These are phyloP conservation scores for Chrysolina oricalcia DNA, from an alignment of 2,888 invertebrate genomes.

Conservation along the genomic window DNA sequence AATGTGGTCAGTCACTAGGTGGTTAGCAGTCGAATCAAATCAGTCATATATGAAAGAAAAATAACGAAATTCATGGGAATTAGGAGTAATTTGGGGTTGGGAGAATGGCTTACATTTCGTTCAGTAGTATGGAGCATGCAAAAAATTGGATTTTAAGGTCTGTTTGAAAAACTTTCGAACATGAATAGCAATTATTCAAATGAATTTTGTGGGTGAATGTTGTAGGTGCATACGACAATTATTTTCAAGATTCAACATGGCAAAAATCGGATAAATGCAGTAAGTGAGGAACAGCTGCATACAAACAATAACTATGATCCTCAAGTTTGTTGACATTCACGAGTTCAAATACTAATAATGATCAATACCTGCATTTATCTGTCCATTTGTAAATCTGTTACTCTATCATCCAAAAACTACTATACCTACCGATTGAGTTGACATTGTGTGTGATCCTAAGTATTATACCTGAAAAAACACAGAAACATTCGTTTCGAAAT, in stretches of 20 bases:
- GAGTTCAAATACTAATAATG: no score
- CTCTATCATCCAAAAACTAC: no score
- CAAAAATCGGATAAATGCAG: background rate
- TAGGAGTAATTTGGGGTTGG: constrained; percentile 34
- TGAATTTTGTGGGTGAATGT: constrained; percentile 17
- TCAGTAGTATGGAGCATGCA: constrained; percentile 30
- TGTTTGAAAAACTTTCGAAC: constrained; percentile 28
- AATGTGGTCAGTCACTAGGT: constrained; percentile 37
- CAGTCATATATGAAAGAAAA: constrained; percentile 36
- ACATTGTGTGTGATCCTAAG: no score
- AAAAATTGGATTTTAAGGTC: constrained; percentile 28
- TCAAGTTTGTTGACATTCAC: no score
- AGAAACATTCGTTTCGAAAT: no score
- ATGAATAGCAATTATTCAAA: constrained; percentile 41
- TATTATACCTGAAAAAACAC: no score
- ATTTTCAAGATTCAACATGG: background rate
- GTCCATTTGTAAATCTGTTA: no score
- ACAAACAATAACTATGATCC: no score
- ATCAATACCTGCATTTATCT: no score
- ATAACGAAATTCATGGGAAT: constrained; percentile 37
- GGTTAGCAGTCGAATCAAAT: constrained; percentile 40
- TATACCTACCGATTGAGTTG: no score
- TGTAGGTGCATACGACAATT: background rate
- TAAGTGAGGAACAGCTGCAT: no score
- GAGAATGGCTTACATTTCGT: constrained; percentile 8